Conservation (phyloP, 2,797 vertebrate genomes). For the Tenualosa thibaudeaui region DNA sequence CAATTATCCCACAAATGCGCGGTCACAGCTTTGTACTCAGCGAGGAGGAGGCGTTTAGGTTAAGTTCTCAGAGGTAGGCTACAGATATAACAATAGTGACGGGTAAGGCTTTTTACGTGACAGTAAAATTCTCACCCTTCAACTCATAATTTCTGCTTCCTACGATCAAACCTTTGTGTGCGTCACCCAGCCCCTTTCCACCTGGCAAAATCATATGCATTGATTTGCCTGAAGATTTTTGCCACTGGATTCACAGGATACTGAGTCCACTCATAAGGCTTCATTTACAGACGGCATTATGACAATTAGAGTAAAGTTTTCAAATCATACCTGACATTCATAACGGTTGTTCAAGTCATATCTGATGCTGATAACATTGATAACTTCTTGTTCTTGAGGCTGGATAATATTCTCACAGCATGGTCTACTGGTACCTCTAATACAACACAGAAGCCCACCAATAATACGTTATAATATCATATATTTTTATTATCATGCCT, state of each 20-base stretch:
- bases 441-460: not conserved
- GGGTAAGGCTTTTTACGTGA: too few species aligned
- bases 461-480: not conserved
- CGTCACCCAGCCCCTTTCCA: not conserved
- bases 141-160: not conserved
- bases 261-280: not conserved
- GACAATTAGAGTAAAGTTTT: not conserved
- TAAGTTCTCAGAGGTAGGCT: not conserved
- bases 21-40: not conserved
- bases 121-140: not conserved
- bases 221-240: not conserved
- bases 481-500: not conserved
- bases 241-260: not conserved
- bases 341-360: not conserved
- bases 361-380: not conserved
- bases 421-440: not conserved
- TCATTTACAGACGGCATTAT: not conserved
- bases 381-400: not conserved
- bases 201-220: not conserved
- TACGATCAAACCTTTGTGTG: not conserved
- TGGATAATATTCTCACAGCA: not conserved
- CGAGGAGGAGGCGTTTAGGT: not conserved
- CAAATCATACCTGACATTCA: not conserved
- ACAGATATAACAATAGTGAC: not conserved
- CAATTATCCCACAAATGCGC: constrained; percentile 1